Base-by-base conservation (phyloP, 2,113 vertebrate species). In the Neofelis nebulosa region DNA sequence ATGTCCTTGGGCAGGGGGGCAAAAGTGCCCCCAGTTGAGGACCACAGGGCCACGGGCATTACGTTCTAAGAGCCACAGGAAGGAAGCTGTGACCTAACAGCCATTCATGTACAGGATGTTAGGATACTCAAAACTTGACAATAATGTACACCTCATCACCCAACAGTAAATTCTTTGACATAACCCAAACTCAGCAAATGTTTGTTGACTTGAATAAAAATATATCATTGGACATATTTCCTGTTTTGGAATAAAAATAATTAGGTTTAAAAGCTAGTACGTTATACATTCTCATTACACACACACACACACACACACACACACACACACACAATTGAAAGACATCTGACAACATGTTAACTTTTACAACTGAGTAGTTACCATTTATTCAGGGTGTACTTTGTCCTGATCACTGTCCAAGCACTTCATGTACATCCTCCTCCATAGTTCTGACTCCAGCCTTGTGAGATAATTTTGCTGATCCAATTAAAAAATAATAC, bases 191-290 rank as follows among this genome's bases (percentile, higher is more conserved):
- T 97, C 74, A 85, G 66, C 55, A 89, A 97, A 94, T 86, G 33
- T 93, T 91, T 92, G 33, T 73, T 81, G n/a, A 76, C 55, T 89
- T 95, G 74, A 97, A 87, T 69, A 69, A 71, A 96, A 90, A 94
- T 18, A 94, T 57, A 65, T 55, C 12, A 69, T 36, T 68, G 12
- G 13, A 68, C 19, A 79, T 19, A 94, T 81, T 93, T 97, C 21
- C 45, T 92, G 29, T 90, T 95, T 84, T n/a, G 36, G 10, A 96
- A 83, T 87, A 82, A 93, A 9, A 96, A 85, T 9, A 83, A 81
- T 61, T 81, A 78, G 14, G 29, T 73, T 61, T 83, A 95, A 97
- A 48, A 50, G 18, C 33, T 36, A 91, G 15, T 48, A n/a, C 3
- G 23, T 73, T 83, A 55, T 50, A 48, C 55, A 21, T 93, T 89